Evolutionary conservation across 2,888 invertebrate species (phyloP).

Genomic region (Hyposoter dolosus): DNA sequence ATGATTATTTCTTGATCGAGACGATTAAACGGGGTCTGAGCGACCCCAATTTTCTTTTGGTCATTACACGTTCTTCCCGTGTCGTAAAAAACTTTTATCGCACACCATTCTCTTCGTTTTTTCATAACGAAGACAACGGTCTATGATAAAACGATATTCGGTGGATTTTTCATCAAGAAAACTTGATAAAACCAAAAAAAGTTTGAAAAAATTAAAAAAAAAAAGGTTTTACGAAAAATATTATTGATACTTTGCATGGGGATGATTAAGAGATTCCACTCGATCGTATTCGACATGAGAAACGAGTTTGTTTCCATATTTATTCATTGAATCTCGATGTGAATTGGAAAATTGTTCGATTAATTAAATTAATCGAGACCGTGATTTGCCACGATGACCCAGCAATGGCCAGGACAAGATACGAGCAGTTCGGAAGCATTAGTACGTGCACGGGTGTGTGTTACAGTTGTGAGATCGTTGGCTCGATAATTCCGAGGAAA

Average conservation of each 20-base stretch:
- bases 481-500: constrained; percentile 60
- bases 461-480: constrained; percentile 45
- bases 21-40: too few relatives aligned
- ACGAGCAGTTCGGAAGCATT: constrained; percentile 29
- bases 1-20: background rate
- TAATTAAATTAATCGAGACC: constrained; percentile 3
- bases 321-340: background rate
- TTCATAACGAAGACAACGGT: background rate
- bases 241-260: too few relatives aligned
- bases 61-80: too few relatives aligned
- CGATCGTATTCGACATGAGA: too few relatives aligned
- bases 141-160: background rate
- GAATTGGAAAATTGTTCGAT: background rate
- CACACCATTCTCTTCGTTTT: background rate
- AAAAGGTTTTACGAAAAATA: too few relatives aligned
- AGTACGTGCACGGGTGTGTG: constrained; percentile 18
- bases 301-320: background rate
- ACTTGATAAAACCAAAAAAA: background rate
- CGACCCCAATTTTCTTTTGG: too few relatives aligned
- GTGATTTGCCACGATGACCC: background rate
- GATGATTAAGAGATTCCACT: too few relatives aligned
- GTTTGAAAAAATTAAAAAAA: background rate
- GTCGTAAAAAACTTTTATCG: background rate
- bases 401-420: constrained; percentile 8
- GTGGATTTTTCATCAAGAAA: background rate